These are phyloP conservation scores for Monoplex corrugatus DNA, from an alignment of 2,888 invertebrate genomes.

Conservation along the genomic window DNA sequence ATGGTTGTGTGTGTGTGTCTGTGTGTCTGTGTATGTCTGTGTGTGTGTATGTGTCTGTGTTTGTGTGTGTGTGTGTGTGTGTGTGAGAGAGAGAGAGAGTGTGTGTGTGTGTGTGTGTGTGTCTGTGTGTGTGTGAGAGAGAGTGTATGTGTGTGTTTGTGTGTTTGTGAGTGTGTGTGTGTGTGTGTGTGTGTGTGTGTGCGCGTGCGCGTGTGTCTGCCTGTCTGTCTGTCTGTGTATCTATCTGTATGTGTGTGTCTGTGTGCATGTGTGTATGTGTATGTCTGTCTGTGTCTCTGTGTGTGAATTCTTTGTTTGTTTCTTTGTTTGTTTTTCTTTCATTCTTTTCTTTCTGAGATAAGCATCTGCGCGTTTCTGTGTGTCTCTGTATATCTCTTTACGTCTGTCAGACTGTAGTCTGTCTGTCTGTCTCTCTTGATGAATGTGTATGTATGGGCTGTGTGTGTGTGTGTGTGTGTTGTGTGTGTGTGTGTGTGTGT, in stretches of 20 bases:
- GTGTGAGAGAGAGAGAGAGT: neutral
- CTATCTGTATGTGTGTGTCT: neutral
- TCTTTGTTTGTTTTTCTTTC: neutral
- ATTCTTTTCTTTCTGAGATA: neutral
- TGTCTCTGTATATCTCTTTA: neutral
- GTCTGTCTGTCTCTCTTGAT: too few species aligned
- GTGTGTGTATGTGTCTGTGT: neutral
- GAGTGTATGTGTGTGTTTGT: neutral
- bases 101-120: neutral
- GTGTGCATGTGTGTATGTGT: neutral
- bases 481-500: neutral
- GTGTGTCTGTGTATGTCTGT: neutral
- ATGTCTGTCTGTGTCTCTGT: neutral
- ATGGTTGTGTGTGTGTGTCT: neutral
- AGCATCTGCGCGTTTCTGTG: neutral
- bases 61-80: neutral
- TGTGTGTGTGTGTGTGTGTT: slow-evolving; percentile 1
- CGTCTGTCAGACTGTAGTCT: neutral
- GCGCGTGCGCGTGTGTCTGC: neutral
- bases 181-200: neutral
- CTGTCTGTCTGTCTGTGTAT: neutral
- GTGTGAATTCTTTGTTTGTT: neutral
- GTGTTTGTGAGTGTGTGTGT: neutral
- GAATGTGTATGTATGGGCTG: neutral
- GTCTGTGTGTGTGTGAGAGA: neutral